A percentile compares a stretch with the other conserved stretches of the same genome.
Conservation (phyloP, 2,113 vertebrate species). For the Podarcis raffonei region DNA sequence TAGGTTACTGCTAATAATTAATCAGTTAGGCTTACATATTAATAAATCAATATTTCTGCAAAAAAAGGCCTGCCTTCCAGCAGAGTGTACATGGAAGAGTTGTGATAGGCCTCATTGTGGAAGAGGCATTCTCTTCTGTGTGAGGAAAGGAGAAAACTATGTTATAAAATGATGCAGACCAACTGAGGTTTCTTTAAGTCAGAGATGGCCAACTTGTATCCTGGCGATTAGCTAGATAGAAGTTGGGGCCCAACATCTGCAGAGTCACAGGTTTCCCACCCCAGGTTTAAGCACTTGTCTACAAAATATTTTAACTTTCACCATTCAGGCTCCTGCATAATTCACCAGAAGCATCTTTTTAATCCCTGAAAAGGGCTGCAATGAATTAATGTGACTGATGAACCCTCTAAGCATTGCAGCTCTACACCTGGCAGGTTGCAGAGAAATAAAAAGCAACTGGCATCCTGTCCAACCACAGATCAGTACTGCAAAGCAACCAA, state of each 20-base stretch:
- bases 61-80: not conserved
- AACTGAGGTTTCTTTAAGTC: not conserved
- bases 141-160: not conserved
- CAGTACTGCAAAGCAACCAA: too few species aligned
- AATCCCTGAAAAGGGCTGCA: not conserved
- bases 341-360: not conserved
- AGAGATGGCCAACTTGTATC: not conserved
- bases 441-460: not conserved
- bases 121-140: not conserved
- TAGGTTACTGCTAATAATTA: not conserved
- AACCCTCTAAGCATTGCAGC: not conserved
- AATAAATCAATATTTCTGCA: not conserved
- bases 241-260: not conserved
- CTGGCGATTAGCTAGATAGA: not conserved
- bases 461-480: not conserved
- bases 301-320: not conserved
- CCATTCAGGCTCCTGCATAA: not conserved
- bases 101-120: not conserved
- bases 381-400: not conserved
- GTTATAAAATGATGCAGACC: not conserved
- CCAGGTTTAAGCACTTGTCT: not conserved
- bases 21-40: not conserved
- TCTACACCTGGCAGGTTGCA: not conserved
- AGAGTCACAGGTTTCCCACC: not conserved
- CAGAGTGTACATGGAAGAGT: not conserved